Percentiles rank a stretch among this genome's conserved stretches.
These are phyloP conservation scores for Stomorhina lunata DNA, from an alignment of 2,888 invertebrate species.

Conservation along the genomic window DNA sequence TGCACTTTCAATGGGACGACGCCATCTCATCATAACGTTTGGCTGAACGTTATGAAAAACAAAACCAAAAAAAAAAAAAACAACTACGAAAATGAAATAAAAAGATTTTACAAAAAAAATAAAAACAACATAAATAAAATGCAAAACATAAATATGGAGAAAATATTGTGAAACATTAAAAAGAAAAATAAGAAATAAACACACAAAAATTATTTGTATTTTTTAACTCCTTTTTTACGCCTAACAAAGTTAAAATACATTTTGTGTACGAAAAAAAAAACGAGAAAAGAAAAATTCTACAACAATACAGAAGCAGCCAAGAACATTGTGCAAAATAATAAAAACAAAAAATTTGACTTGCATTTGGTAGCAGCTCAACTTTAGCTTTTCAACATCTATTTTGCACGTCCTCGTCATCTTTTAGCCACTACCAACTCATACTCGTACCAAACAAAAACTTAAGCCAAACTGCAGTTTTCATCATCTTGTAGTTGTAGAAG, in stretches of 20 bases:
- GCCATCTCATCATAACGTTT: constrained; percentile 64
- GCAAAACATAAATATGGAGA: constrained; percentile 17
- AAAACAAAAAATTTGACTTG: constrained; percentile 32
- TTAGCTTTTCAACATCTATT: background rate
- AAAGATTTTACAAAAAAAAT: constrained; percentile 15
- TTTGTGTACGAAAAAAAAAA: constrained; percentile 26
- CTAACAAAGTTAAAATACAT: constrained; percentile 55
- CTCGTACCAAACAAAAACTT: background rate
- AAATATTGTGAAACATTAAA: constrained; percentile 28
- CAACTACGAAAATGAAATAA: constrained; percentile 9
- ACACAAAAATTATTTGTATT: constrained; percentile 42
- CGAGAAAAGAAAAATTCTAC: constrained; percentile 1
- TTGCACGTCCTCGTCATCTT: constrained; percentile 16
- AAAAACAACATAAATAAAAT: constrained; percentile 28
- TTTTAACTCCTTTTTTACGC: constrained; percentile 42
- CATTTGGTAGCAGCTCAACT: constrained; percentile 45
- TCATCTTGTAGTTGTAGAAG: constrained; percentile 24
- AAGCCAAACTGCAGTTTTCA: constrained; percentile 33
- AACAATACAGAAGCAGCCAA: constrained; percentile 22
- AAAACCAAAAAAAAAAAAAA: constrained; percentile 25
- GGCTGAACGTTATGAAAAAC: constrained; percentile 58
- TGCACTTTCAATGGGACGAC: constrained; percentile 65
- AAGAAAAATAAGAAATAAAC: constrained; percentile 30
- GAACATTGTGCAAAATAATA: background rate
- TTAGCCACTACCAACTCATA: background rate